Base-by-base conservation (phyloP, 2,888 invertebrate species). In the Protodeltote pygarga region DNA sequence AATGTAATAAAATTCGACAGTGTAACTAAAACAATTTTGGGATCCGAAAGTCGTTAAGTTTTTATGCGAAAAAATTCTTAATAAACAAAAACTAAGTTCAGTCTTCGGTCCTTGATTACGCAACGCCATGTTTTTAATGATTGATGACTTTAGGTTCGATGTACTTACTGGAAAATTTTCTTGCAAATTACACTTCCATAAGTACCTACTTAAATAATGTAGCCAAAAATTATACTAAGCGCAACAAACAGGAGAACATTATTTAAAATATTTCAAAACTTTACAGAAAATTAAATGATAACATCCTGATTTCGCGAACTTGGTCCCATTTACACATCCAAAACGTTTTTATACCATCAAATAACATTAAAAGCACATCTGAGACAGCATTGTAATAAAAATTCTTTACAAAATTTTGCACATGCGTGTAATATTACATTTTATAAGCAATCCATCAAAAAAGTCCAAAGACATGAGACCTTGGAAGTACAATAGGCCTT, bases 401-500 rank as follows among this genome's bases (percentile, higher is more conserved):
- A 17, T 5, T 16, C 16, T 8, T 11, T 15, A 16, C 3, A 37
- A 3, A 16, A 27, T 16, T 17, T n/a, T 31, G 28, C 19, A 38
- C 33, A 34, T 24, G 11, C 23, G 10, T 15, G 6, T 15, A 50
- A 44, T 16, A 40, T 35, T 13, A 42, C n/a, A 28, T 35, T 59
- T 45, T 50, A 40, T 3, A 46, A 19, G 15, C 11, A 11, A 63
- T 59, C 21, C 59, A 76, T 70, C 58, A 54, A 49, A 69, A 58
- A 48, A 57, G 65, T 48, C 61, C 52, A 60, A 55, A 42, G 41
- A 64, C 49, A 46, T 49, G 57, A 65, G n/a, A 61, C 80, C 79
- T 79, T 76, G 69, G 35, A 45, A 49, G 59, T 52, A 81, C 80
- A 81, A 83, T 80, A 66, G 77, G 54, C 64, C 66, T 75, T 65